Evolutionary conservation across 2,888 invertebrate species (phyloP), one percentile per base, ranked within the genome.

Genomic region (Nemotelus nigrinus): DNA sequence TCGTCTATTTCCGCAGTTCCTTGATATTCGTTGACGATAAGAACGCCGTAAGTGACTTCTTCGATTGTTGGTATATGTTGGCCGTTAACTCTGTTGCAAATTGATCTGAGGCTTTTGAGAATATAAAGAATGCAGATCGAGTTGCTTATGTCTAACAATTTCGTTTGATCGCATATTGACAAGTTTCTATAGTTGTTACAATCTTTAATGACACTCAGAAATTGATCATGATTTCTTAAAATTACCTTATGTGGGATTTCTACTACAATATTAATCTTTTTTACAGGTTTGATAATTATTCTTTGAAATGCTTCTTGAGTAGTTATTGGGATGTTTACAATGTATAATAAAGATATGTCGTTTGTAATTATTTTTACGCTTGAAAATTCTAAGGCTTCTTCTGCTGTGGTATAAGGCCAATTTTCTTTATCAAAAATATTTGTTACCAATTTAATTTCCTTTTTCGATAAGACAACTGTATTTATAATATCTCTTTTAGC

Each of bases 371-470:
- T n/a, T n/a, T n/a, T n/a, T 25, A 80, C 76, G 63, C 80, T 79
- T 3, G 79, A 76, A 77, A 81, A 81, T 78, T 82, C 80, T 45
- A 81, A 71, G 10, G 80, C 79, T 72, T 82, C 80, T 63, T 81
- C 80, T 71, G 79, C 41, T 45, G 80, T 81, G 4, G 70, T 70
- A 75, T 77, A 81, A n/a, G n/a, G n/a, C n/a, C n/a, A n/a, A n/a
- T n/a, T n/a, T n/a, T n/a, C n/a, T n/a, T n/a, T n/a, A n/a, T n/a
- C n/a, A n/a, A n/a, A n/a, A n/a, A n/a, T n/a, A n/a, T n/a, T n/a
- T n/a, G 78, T 71, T 60, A 76, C 78, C 58, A 78, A 43, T 65
- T 71, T 78, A 58, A 81, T 76, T 78, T 80, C 80, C 41, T 77
- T 77, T 57, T 72, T 78, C 2, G 79, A 80, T 41, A 81, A 71